Percentiles rank a stretch among this genome's conserved stretches.
Evolutionary conservation across 2,888 invertebrate genomes (phyloP).

Genomic region (Pardosa pseudoannulata): DNA sequence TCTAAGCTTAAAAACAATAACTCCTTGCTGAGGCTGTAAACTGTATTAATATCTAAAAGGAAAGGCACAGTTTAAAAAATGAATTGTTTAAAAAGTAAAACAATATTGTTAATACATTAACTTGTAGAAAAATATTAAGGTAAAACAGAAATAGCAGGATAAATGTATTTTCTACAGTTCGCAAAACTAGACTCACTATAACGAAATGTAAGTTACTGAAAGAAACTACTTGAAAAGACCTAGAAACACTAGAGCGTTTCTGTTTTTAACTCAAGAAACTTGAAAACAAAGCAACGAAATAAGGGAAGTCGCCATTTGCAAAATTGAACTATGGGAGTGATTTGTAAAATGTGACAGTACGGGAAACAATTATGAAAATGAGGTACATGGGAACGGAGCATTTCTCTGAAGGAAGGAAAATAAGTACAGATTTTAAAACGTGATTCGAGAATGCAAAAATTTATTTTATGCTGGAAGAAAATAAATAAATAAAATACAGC

Average conservation of each 20-base stretch:
- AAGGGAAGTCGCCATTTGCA: neutral
- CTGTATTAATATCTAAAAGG: too few species aligned
- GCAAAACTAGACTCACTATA: neutral
- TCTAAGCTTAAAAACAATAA: too few species aligned
- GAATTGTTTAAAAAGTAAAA: too few species aligned
- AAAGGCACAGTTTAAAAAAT: too few species aligned
- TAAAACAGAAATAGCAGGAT: neutral
- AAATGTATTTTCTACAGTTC: neutral
- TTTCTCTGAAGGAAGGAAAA: neutral
- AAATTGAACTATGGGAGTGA: slow-evolving; percentile 13
- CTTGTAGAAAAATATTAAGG: too few species aligned
- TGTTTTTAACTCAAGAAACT: neutral
- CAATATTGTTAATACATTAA: too few species aligned
- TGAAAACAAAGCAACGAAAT: neutral
- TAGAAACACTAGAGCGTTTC: neutral
- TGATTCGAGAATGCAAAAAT: neutral
- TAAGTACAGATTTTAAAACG: neutral
- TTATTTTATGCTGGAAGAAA: neutral
- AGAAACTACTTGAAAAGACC: neutral
- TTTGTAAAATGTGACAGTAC: slow-evolving; percentile 8
- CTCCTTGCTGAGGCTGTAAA: too few species aligned
- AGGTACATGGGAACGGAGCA: neutral
- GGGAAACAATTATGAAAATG: slow-evolving; percentile 17
- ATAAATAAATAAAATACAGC: neutral
- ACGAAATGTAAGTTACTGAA: neutral